Evolutionary conservation across 2,113 vertebrate genomes (phyloP).

Genomic region (Thomomys bottae): DNA sequence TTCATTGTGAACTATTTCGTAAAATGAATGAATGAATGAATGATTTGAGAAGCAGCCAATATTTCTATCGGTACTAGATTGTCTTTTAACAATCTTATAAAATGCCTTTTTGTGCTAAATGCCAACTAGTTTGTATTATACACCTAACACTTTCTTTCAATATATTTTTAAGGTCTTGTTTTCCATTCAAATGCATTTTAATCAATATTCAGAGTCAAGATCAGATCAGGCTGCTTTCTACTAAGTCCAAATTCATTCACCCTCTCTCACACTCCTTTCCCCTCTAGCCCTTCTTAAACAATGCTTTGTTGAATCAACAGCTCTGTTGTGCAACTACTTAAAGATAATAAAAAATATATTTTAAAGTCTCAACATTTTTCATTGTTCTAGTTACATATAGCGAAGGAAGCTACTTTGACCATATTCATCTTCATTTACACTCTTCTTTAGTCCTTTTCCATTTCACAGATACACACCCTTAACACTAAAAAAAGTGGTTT

Average conservation of each 20-base stretch:
- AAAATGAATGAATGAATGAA: constrained; percentile 8
- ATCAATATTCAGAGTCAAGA: constrained; percentile 2
- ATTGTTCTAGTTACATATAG: too few species aligned
- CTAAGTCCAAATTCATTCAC: background rate
- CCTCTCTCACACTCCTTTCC: background rate
- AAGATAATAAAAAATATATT: too few species aligned
- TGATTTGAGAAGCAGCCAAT: constrained; percentile 45
- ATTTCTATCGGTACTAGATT: constrained; percentile 33
- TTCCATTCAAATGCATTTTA: background rate
- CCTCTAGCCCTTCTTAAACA: too few species aligned
- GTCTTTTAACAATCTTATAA: constrained; percentile 47
- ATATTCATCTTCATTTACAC: too few species aligned
- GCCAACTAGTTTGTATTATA: background rate
- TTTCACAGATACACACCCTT: too few species aligned
- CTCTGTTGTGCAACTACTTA: too few species aligned
- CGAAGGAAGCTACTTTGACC: too few species aligned
- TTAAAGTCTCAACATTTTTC: too few species aligned
- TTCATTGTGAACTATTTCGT: constrained; percentile 28
- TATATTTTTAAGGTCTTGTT: background rate
- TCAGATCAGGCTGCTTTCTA: constrained; percentile 1
- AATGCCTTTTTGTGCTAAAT: constrained; percentile 36
- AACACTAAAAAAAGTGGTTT: too few species aligned
- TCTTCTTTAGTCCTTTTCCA: too few species aligned
- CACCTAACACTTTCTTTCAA: background rate
- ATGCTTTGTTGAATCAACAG: too few species aligned